Evolutionary conservation across 2,888 invertebrate species (phyloP), one percentile per base, ranked within the genome.

Genomic region (Hirtodrosophila duncani): DNA sequence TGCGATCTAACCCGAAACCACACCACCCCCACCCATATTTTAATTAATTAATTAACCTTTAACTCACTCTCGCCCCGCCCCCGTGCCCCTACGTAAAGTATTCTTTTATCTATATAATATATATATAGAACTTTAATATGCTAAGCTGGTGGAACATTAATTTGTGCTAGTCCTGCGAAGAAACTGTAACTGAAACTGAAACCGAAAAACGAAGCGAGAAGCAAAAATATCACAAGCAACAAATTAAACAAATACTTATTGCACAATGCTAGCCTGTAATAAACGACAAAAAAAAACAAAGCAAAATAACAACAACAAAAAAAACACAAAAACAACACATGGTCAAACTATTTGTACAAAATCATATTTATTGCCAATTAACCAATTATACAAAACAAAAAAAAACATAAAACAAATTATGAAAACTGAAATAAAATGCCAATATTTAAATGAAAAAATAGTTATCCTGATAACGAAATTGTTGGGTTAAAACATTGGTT

Each of bases 121-220:
- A 39, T 60, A 67, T 62, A 48, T 57, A 63, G n/a, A n/a, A n/a
- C n/a, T n/a, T 62, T 51, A 51, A 68, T 57, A 75, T 61, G 75
- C 67, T 67, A 79, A 78, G 70, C 71, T 60, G 60, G 68, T 49
- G 70, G 56, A 39, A 29, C 59, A 56, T 56, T 41, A 75, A 60
- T 66, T 78, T 65, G 70, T 78, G 70, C 70, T 71, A 71, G 70
- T 71, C 70, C 63, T 66, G n/a, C n/a, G n/a, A n/a, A n/a, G n/a
- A n/a, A n/a, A n/a, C n/a, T n/a, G n/a, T n/a, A n/a, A n/a, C n/a
- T 20, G 20, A 4, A 20, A 20, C 5, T 20, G 20, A 20, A 20
- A 20, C 20, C 7, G 7, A 7, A 20, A 20, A 20, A 6, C 7
- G 7, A 7, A 6, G 20, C 7, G 20, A 20, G 20, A 20, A 20